Base-by-base conservation (phyloP, 2,797 vertebrate genomes). In the Diceros bicornis region DNA sequence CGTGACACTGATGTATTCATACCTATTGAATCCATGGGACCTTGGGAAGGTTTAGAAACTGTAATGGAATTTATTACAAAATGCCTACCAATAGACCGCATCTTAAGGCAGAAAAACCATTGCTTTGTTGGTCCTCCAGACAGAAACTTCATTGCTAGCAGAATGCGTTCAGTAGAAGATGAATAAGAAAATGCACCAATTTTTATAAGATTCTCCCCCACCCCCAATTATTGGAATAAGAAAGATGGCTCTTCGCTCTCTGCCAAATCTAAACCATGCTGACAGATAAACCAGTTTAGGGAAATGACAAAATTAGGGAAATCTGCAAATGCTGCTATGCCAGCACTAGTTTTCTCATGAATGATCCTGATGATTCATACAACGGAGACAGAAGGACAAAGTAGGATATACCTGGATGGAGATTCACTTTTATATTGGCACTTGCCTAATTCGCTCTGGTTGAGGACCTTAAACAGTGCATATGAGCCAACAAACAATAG, bases 51-150 rank as follows among this genome's bases (percentile, higher is more conserved):
- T 94, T 97, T 95, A 52, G 27, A 78, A 20, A 32, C 78, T 91
- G 64, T 1, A 86, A 27, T 78, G 84, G 34, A 82, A 91, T 97
- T 97, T 94, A 32, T 96, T 83, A n/a, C 52, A 87, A 95, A 23
- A 57, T 86, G 84, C 55, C 47, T 41, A 75, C 7, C 12, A 7
- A 59, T 27, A 57, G 74, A 14, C 11, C 59, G 50, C 86, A 34
- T 71, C 87, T 96, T 97, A 89, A 55, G 27, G 1, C 83, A 84
- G 34, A 87, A 89, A 21, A 37, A 25, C 2, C 41, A 32, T 34
- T 74, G 10, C 0, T 94, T 87, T 95, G 23, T 93, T 91, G 32
- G 2, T 94, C 0, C 52, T 82, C 50, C 69, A 89, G 55, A 66
- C 47, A 55, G 55, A 94, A 96, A 17, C 41, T 5, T 91, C 75